These are phyloP conservation scores for Drosophila pseudoananassae DNA, from an alignment of 1,140 invertebrate genomes.

Conservation along the genomic window DNA sequence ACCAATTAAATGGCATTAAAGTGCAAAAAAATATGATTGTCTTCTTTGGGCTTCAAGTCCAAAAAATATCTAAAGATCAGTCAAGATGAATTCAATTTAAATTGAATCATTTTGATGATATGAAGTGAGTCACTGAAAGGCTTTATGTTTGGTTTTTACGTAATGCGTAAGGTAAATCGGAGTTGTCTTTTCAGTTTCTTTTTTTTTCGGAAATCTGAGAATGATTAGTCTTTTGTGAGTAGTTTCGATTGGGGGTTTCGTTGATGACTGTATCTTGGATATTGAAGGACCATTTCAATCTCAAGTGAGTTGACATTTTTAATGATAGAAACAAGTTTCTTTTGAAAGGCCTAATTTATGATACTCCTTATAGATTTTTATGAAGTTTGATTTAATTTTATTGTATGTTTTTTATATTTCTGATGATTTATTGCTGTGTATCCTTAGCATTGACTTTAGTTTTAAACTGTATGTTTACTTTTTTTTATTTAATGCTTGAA, in stretches of 20 bases:
- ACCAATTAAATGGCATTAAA: constrained; percentile 43
- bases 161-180: constrained; percentile 47
- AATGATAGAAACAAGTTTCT: constrained; percentile 2
- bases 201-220: constrained; percentile 12
- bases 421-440: neutral
- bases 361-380: neutral
- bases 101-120: constrained; percentile 18
- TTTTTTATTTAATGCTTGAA: constrained; percentile 10
- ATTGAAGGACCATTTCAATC: constrained; percentile 46
- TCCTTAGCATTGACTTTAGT: constrained; percentile 18
- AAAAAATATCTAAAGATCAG: neutral
- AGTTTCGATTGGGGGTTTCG: constrained; percentile 18
- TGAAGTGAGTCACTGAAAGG: constrained; percentile 48
- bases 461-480: neutral
- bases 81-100: constrained; percentile 5
- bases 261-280: constrained; percentile 44
- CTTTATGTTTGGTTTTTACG: constrained; percentile 50
- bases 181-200: constrained; percentile 27
- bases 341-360: neutral
- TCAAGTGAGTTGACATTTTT: constrained; percentile 23
- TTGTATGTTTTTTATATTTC: neutral
- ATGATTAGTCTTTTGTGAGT: constrained; percentile 44
- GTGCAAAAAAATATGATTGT: constrained; percentile 25
- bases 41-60: neutral
- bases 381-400: neutral